Conservation (phyloP, 2,113 vertebrate species). For the Nansenia antarctica region DNA sequence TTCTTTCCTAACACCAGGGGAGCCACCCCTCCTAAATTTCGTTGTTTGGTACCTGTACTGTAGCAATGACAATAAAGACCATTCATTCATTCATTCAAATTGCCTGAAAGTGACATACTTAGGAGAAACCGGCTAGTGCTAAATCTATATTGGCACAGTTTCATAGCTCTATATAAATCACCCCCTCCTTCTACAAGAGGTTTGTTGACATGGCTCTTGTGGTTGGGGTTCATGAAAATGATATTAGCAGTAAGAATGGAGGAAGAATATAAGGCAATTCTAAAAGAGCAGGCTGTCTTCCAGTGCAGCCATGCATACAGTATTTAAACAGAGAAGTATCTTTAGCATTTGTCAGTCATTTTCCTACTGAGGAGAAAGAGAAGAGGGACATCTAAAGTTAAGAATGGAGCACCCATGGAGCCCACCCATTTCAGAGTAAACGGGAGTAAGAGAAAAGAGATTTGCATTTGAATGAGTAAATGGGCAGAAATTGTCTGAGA, state of each 20-base stretch:
- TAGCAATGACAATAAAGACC: too few species aligned
- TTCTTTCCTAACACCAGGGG: too few species aligned
- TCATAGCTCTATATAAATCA: neutral
- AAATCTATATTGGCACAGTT: neutral
- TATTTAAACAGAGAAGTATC: neutral
- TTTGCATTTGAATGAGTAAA: neutral
- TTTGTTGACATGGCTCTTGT: neutral
- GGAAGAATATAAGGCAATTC: neutral
- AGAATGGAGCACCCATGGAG: neutral
- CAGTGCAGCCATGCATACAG: neutral
- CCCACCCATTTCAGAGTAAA: neutral
- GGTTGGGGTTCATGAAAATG: neutral
- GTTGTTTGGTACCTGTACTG: too few species aligned
- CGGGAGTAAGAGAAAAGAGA: neutral
- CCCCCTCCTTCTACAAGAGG: too few species aligned
- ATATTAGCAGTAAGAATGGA: neutral
- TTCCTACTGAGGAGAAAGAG: neutral
- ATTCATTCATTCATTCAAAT: too few species aligned
- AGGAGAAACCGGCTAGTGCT: neutral
- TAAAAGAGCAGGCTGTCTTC: neutral
- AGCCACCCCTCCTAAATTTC: too few species aligned
- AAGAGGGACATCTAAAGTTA: too few species aligned
- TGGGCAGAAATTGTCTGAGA: neutral
- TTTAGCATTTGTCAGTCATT: neutral
- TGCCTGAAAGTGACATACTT: neutral